Percentiles rank a stretch among this genome's conserved stretches.
These are phyloP conservation scores for Ichneumoninae sp. DNA, from an alignment of 2,888 invertebrate species.

Conservation along the genomic window DNA sequence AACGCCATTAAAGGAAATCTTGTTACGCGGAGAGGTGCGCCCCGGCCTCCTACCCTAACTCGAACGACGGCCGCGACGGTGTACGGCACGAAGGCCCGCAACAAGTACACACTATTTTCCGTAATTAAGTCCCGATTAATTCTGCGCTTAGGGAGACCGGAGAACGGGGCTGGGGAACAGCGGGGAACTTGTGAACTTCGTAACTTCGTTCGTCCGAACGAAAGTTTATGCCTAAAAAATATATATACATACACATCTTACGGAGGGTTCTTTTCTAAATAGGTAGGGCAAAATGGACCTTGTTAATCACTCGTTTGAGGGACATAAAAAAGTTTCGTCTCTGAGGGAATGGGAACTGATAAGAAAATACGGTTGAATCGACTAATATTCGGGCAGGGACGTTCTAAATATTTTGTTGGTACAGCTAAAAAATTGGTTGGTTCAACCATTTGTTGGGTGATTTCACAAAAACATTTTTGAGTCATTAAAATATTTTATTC, in stretches of 20 bases:
- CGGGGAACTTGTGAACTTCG: not conserved
- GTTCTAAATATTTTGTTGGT: too few species aligned
- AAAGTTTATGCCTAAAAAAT: not conserved
- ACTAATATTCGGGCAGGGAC: too few species aligned
- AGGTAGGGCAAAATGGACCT: too few species aligned
- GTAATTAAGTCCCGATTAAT: slow-evolving; percentile 82
- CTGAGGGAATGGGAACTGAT: not conserved
- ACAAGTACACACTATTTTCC: slow-evolving; percentile 78
- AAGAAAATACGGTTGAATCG: too few species aligned
- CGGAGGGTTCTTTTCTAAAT: too few species aligned
- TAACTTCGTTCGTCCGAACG: not conserved
- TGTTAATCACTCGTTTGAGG: not conserved
- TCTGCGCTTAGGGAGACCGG: slow-evolving; percentile 72
- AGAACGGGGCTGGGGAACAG: not conserved
- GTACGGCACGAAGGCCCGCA: slow-evolving; percentile 71
- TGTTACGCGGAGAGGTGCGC: slow-evolving; percentile 80
- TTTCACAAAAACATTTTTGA: too few species aligned
- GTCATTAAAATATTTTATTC: too few species aligned
- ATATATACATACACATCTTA: not conserved
- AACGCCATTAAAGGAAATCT: slow-evolving; percentile 84
- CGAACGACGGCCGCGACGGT: slow-evolving; percentile 44
- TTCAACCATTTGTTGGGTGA: too few species aligned
- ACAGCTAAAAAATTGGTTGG: too few species aligned
- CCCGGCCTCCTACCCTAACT: slow-evolving; percentile 71
- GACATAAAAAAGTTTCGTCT: not conserved